Base-by-base conservation (phyloP, 37 sponge, comb jelly and placozoan genomes). In the Chondrilla cf. caribensis region DNA sequence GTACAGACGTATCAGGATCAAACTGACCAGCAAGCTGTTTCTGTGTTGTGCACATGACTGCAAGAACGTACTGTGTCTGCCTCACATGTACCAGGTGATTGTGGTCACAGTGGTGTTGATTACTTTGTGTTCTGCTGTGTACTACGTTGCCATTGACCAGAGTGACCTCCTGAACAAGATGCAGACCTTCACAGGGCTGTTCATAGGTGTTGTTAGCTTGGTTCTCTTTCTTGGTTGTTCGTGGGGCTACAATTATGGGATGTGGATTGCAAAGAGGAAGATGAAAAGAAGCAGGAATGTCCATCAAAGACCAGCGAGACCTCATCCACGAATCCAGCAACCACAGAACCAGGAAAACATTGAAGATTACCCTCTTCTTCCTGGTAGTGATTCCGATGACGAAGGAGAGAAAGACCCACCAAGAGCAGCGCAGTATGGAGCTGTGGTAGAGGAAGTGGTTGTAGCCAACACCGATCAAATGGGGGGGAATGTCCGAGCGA, bases 161-260 rank as follows among this genome's bases (percentile, higher is more conserved):
- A 8, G 14, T 9, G 90, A 93, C 58, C 33, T 90, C 2, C 54
- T 62, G 25, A 89, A 82, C 62, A 95, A 95, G 81, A 92, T 82
- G 40, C 92, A 89, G 72, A 92, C 93, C 0, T 89, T 95, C 40
- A 89, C 89, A 65, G 92, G 96, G 0, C 72, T 95, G 21, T 84
- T 89, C 54, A 85, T 76, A 3, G 84, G 38, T 17, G 71, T 43
- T 68, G 42, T 81, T 41, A 29, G 24, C 3, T 59, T 82, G 60
- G 75, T 89, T 0, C 33, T 91, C 0, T 51, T 29, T 38, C 79
- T 91, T 9, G 72, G 81, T 0, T 84, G 87, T 33, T 66, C 84
- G 0, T 80, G 72, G 33, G 91, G 79, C 0, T 91, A 80, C 82
- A 22, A 22, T 4, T 86, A 77, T 78, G 68, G 81, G 60, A 14